Percentiles rank a stretch among this genome's conserved stretches.
Conservation (phyloP, 2,888 invertebrate species). For the Nomada flava region DNA sequence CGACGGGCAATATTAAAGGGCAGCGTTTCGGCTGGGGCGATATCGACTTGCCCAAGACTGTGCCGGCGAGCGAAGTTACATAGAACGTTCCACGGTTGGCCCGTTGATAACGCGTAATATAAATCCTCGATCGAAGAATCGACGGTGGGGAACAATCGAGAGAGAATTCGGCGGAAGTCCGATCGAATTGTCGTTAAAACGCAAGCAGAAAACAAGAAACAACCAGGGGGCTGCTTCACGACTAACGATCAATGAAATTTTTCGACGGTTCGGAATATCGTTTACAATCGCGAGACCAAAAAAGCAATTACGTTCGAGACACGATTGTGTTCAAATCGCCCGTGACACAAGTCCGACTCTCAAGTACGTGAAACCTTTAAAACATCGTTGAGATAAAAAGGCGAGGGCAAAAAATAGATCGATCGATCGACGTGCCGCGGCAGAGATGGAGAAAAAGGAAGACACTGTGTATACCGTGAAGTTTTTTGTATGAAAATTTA, state of each 20-base stretch:
- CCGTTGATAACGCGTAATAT: background rate
- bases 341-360: constrained; percentile 52
- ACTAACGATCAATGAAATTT: constrained; percentile 31
- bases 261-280: constrained; percentile 39
- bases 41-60: background rate
- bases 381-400: constrained; percentile 4
- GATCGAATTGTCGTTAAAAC: constrained; percentile 10
- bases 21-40: background rate
- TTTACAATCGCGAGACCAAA: constrained; percentile 43
- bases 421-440: constrained; percentile 5
- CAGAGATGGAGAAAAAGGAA: background rate
- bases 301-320: constrained; percentile 57
- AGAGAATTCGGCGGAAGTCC: background rate
- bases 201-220: background rate
- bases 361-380: constrained; percentile 24
- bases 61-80: background rate
- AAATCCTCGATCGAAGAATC: constrained; percentile 7
- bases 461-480: constrained; percentile 16
- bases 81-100: background rate
- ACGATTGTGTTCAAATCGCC: constrained; percentile 66
- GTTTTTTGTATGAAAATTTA: constrained; percentile 34
- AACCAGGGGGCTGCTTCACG: constrained; percentile 41
- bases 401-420: background rate
- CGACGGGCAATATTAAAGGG: background rate
- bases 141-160: background rate